Conservation (phyloP, 2,888 invertebrate genomes). For the Dichetophora obliterata region DNA sequence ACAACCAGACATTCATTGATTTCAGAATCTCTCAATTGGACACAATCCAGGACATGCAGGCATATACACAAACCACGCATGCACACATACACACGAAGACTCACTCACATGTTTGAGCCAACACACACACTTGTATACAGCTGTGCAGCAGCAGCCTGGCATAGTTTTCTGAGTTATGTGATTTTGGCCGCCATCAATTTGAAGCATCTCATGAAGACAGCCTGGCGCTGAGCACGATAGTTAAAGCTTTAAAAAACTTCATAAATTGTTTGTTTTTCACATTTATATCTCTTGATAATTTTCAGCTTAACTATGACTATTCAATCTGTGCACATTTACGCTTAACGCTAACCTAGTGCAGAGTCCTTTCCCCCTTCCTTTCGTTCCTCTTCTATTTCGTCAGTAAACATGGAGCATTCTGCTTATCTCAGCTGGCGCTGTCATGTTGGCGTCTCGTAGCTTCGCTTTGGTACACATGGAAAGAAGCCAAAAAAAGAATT, state of each 20-base stretch:
- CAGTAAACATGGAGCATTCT: not conserved
- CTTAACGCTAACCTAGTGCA: not conserved
- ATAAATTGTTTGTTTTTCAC: not conserved
- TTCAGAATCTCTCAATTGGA: constrained; percentile 7
- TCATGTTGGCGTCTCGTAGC: not conserved
- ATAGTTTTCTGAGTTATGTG: not conserved
- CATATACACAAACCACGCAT: not conserved
- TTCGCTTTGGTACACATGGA: not conserved
- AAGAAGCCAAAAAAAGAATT: constrained; percentile 1
- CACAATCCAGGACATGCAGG: not conserved
- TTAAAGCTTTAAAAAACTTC: not conserved
- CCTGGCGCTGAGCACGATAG: not conserved
- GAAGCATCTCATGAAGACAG: not conserved
- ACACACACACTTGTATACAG: not conserved
- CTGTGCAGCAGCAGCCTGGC: not conserved
- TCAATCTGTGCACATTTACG: not conserved
- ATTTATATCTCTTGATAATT: not conserved
- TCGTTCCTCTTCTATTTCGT: not conserved
- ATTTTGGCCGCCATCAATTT: not conserved
- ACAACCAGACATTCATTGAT: constrained; percentile 11
- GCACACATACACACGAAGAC: not conserved
- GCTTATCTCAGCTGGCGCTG: not conserved
- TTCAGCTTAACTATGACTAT: not conserved
- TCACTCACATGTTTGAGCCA: too few species aligned
- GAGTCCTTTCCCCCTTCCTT: not conserved